Evolutionary conservation across 2,888 invertebrate species (phyloP).

Genomic region (Pyrgus malvae): DNA sequence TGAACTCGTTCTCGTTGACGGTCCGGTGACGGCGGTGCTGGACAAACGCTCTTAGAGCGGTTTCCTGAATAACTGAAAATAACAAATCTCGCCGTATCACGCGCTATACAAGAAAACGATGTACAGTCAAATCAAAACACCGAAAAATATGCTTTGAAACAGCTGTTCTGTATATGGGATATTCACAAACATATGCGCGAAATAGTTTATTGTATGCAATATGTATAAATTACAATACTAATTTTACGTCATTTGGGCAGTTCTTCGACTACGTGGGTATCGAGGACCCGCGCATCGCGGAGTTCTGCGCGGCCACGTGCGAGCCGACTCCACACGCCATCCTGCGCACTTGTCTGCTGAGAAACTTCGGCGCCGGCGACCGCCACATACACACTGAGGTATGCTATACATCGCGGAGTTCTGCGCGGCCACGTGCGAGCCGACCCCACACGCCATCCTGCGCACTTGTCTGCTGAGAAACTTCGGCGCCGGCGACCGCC

Average conservation of each 20-base stretch:
- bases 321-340: conserved; percentile 98
- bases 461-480: conserved; percentile 95
- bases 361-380: conserved; percentile 96
- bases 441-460: conserved; percentile 96
- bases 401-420: conserved; percentile 91
- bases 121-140: no score
- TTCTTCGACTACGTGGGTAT: conserved; percentile 97
- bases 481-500: conserved; percentile 94
- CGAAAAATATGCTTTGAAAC: no score
- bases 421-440: conserved; percentile 97
- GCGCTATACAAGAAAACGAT: no score
- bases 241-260: conserved; percentile 53
- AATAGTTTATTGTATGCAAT: no score
- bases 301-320: conserved; percentile 97
- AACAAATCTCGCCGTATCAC: no score
- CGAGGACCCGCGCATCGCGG: conserved; percentile 95
- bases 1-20: no score
- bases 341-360: conserved; percentile 93
- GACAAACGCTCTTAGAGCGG: no score
- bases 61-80: no score
- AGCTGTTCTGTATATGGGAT: no score
- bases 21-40: no score
- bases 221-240: no score
- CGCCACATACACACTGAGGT: conserved; percentile 93
- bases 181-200: no score